Evolutionary conservation across 2,888 invertebrate genomes (phyloP), one percentile per base, ranked within the genome.

Genomic region (Zeuzera pyrina): DNA sequence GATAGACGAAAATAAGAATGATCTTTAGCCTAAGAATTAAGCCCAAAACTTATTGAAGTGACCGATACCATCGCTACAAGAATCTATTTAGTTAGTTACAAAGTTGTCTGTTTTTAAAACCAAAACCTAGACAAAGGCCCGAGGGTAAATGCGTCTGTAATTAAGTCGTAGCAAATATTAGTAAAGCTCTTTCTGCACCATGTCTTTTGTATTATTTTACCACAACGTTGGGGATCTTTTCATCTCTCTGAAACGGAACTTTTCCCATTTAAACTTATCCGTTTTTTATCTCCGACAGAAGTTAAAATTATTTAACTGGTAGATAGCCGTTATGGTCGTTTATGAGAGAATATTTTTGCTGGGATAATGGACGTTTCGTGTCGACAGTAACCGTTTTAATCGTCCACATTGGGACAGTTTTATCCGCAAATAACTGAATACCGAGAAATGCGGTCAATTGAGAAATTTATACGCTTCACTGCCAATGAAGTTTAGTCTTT

Each of bases 351-450:
- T 31, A 24, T 25, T 25, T 26, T 29, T 30, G n/a, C 8, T 13
- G 30, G 22, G 35, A 31, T 57, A 57, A 61, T 59, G 59, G 58
- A 52, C 33, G 36, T 57, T 57, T 43, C 51, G 39, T 58, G 62
- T 58, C n/a, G 36, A 43, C 46, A 34, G 39, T 43, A 41, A 22
- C 43, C 36, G 50, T 45, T 53, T 50, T 46, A 50, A 51, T 53
- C 46, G 49, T 32, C 36, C n/a, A 39, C 39, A 44, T 49, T 43
- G 42, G n/a, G n/a, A n/a, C n/a, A n/a, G n/a, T n/a, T n/a, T n/a
- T n/a, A n/a, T n/a, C n/a, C n/a, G n/a, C n/a, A n/a, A n/a, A n/a
- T n/a, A n/a, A n/a, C n/a, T n/a, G n/a, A n/a, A n/a, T n/a, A n/a
- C n/a, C n/a, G n/a, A n/a, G n/a, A n/a, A n/a, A n/a, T n/a, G n/a